Conservation (phyloP, 1,140 invertebrate genomes). For the Euura saliciscinereae region DNA sequence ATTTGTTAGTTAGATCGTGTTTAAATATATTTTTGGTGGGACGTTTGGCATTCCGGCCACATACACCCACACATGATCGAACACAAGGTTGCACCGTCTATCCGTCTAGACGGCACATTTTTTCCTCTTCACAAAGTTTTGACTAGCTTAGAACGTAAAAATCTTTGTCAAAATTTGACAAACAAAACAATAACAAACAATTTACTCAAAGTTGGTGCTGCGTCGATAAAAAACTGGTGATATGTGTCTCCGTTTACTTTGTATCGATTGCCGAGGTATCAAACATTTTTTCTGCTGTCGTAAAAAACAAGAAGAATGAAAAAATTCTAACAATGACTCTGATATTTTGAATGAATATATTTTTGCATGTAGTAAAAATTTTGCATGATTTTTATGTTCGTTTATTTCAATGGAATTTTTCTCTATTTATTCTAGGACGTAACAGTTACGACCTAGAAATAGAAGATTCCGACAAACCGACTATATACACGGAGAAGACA, state of each 20-base stretch:
- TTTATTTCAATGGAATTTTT: conserved; percentile 36
- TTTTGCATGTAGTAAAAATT: too few relatives aligned
- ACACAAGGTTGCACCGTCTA: not conserved
- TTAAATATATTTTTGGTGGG: conserved; percentile 23
- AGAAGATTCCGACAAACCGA: conserved; percentile 46
- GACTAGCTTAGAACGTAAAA: conserved; percentile 14
- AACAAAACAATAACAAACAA: not conserved
- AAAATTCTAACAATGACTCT: too few relatives aligned
- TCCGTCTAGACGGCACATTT: conserved; percentile 5
- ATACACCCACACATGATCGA: conserved; percentile 12
- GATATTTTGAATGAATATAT: too few relatives aligned
- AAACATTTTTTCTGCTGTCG: not conserved
- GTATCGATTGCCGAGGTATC: conserved; percentile 64
- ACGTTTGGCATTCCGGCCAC: conserved; percentile 24
- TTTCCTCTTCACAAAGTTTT: not conserved
- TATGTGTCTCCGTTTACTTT: conserved; percentile 62
- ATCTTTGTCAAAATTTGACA: not conserved
- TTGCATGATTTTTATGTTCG: too few relatives aligned
- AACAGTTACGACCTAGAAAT: conserved; percentile 56
- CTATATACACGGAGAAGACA: conserved; percentile 38
- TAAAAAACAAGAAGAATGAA: too few relatives aligned
- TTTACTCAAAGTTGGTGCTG: too few relatives aligned
- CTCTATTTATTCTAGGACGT: conserved; percentile 43
- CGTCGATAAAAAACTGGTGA: conserved; percentile 20
- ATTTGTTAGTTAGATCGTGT: not conserved